Evolutionary conservation across 2,797 vertebrate genomes (phyloP), one percentile per base, ranked within the genome.

Genomic region (Betta splendens): DNA sequence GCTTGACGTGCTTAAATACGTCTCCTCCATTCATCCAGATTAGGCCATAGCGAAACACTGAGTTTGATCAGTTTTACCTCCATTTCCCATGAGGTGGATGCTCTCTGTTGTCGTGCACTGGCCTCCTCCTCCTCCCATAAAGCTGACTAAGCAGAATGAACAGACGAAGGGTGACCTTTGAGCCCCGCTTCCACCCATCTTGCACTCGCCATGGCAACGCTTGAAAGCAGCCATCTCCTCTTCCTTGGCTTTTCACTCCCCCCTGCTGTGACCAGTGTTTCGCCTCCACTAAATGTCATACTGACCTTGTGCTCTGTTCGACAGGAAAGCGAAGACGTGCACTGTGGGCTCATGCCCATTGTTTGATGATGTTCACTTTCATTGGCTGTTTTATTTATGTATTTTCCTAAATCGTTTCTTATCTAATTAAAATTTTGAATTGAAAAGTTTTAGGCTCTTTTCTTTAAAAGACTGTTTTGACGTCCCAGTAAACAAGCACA

Each of bases 51-150:
- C n/a, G n/a, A n/a, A n/a, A n/a, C n/a, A n/a, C n/a, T n/a, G n/a
- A n/a, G n/a, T n/a, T n/a, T n/a, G n/a, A n/a, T n/a, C n/a, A 25
- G 72, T 77, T 73, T 79, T 60, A 84, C 79, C 75, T 76, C 60
- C 77, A 69, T 76, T 63, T 63, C 43, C 52, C 43, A 29, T 72
- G 68, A 63, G 48, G 23, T 51, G 13, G 13, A 38, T 15, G 42
- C 29, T 51, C 45, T 56, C 32, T 17, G 7, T 65, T 40, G 40
- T 2, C 45, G 58, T 52, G 40, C 23, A 3, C 21, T 0, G 18
- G 58, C 45, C 33, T 26, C 7, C 18, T 20, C 26, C 18, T 33
- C 51, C 32, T 76, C 66, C 29, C 26, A 20, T 76, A 45, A 71
- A 66, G 70, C 81, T 83, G 75, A 80, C 72, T 5, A 47, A 52